These are phyloP conservation scores for Luidia sarsii DNA, from an alignment of 53 echinoderm and acorn worm genomes.

Conservation along the genomic window DNA sequence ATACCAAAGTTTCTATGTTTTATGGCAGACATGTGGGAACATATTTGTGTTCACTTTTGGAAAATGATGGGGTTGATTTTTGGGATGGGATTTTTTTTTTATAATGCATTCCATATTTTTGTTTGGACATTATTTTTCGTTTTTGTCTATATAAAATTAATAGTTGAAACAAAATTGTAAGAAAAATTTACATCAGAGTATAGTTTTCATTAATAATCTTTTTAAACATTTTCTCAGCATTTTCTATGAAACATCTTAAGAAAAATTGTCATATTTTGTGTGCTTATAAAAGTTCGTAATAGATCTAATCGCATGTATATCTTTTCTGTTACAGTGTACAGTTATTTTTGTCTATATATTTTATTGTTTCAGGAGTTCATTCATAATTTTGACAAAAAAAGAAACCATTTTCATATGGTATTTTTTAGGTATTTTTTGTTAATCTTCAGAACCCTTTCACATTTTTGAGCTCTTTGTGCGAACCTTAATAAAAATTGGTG, in stretches of 20 bases:
- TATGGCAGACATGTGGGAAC: conserved; percentile 26
- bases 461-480: conserved; percentile 70
- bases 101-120: conserved; percentile 62
- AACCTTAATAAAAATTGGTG: conserved; percentile 63
- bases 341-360: conserved; percentile 63
- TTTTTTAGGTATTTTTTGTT: conserved; percentile 64
- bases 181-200: conserved; percentile 62
- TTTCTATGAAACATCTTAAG: conserved; percentile 62
- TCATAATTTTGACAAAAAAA: conserved; percentile 58
- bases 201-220: conserved; percentile 62
- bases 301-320: conserved; percentile 59
- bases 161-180: conserved; percentile 61
- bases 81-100: conserved; percentile 36
- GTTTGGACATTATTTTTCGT: conserved; percentile 58
- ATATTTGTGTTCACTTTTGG: conserved; percentile 5
- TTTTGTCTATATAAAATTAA: conserved; percentile 58
- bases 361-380: conserved; percentile 59
- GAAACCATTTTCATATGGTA: conserved; percentile 57
- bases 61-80: conserved; percentile 35
- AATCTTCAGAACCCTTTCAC: conserved; percentile 66
- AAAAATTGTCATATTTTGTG: conserved; percentile 58
- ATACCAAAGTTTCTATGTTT: conserved; percentile 82
- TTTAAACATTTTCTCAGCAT: conserved; percentile 60
- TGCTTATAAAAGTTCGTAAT: conserved; percentile 56
- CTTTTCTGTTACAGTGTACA: conserved; percentile 60